Evolutionary conservation across 2,113 vertebrate genomes (phyloP).

Genomic region (Triplophysa dalaica): DNA sequence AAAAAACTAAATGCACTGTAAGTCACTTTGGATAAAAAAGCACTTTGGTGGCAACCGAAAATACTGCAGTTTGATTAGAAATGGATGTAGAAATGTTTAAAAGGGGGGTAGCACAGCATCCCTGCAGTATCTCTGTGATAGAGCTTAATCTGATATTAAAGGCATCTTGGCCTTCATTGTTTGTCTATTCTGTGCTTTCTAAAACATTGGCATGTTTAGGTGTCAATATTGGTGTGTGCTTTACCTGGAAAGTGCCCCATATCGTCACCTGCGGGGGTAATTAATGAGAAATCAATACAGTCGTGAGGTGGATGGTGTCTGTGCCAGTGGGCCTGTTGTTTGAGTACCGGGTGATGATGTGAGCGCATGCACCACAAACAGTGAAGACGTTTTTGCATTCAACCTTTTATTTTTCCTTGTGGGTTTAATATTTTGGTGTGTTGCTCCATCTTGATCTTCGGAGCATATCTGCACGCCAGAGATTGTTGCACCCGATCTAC

Average conservation of each 20-base stretch:
- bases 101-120: neutral
- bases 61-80: too few relatives aligned
- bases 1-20: too few relatives aligned
- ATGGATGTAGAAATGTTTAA: too few relatives aligned
- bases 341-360: conserved; percentile 23
- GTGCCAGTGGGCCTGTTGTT: conserved; percentile 32
- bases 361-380: neutral
- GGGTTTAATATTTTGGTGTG: neutral
- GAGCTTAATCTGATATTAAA: neutral
- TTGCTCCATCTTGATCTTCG: neutral
- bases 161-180: conserved; percentile 8
- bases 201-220: conserved; percentile 7
- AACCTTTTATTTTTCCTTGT: neutral
- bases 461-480: neutral
- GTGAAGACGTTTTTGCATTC: neutral
- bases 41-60: too few relatives aligned
- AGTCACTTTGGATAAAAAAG: neutral
- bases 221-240: conserved; percentile 42
- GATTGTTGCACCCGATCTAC: neutral
- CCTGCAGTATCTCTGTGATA: neutral
- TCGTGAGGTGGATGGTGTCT: conserved; percentile 55
- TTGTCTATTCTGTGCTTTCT: neutral
- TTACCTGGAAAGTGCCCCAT: conserved; percentile 32
- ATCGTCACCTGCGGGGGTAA: conserved; percentile 52
- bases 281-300: conserved; percentile 56